Conservation (phyloP, 2,113 vertebrate species). For the Proteles cristata region DNA sequence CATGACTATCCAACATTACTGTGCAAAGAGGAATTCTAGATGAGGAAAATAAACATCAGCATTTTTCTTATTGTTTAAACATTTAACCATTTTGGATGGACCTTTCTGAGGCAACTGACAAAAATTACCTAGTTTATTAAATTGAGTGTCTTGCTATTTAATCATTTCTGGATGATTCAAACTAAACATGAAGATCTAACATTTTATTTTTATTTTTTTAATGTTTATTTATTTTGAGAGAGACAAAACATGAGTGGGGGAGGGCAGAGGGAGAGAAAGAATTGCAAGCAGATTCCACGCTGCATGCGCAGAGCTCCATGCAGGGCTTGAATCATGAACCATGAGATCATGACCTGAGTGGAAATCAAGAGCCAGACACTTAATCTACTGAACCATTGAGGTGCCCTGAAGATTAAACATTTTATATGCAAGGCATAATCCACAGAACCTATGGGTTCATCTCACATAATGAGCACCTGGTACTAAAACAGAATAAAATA, state of each 20-base stretch:
- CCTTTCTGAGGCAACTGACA: constrained; percentile 9
- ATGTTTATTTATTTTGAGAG: too few species aligned
- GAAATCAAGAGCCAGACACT: too few species aligned
- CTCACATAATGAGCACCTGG: not conserved
- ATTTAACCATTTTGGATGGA: not conserved
- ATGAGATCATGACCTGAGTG: too few species aligned
- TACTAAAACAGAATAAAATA: constrained; percentile 1
- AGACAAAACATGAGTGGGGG: too few species aligned
- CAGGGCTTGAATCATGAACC: too few species aligned
- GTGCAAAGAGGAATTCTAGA: not conserved
- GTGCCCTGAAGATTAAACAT: not conserved
- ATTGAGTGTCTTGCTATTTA: not conserved
- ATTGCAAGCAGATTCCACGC: too few species aligned
- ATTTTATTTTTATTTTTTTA: not conserved
- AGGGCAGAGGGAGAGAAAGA: too few species aligned
- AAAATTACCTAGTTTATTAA: constrained; percentile 33
- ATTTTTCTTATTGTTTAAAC: not conserved
- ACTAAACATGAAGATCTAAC: not conserved
- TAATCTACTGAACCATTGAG: too few species aligned
- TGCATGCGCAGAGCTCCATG: too few species aligned
- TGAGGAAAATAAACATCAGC: constrained; percentile 18
- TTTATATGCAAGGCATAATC: not conserved
- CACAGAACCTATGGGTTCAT: not conserved
- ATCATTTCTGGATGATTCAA: constrained; percentile 4
- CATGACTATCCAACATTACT: not conserved